Conservation (phyloP, 2,113 vertebrate genomes). For the Aphelocoma coerulescens region DNA sequence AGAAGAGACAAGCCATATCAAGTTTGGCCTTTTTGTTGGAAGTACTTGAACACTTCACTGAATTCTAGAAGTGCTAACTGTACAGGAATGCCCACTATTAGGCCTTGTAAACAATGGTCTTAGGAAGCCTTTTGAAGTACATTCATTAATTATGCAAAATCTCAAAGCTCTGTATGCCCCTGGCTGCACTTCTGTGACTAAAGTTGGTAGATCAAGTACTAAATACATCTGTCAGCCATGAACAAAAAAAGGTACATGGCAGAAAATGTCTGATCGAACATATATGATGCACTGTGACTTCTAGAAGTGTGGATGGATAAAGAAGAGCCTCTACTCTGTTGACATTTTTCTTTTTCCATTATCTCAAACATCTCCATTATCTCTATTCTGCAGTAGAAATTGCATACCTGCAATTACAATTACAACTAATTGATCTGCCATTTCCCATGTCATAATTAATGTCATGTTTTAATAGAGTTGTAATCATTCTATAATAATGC, state of each 20-base stretch:
- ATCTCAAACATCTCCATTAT: slow-evolving; percentile 74
- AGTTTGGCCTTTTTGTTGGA: neutral
- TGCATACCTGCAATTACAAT: slow-evolving; percentile 79
- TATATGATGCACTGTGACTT: neutral
- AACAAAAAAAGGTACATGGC: neutral
- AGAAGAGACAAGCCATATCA: neutral
- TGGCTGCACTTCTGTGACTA: neutral
- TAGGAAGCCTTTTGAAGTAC: neutral
- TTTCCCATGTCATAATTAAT: slow-evolving; percentile 81
- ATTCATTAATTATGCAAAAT: neutral
- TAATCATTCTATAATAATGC: slow-evolving; percentile 75
- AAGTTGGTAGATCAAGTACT: neutral
- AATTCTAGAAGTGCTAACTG: neutral
- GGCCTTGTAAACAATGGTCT: neutral
- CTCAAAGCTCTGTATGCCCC: neutral
- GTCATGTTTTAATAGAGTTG: slow-evolving; percentile 75
- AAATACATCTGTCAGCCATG: neutral
- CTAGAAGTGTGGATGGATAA: neutral
- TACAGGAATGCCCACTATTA: neutral
- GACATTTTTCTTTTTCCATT: slow-evolving; percentile 73
- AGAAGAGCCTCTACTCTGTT: slow-evolving; percentile 41
- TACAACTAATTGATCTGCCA: slow-evolving; percentile 78
- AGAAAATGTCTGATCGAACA: neutral
- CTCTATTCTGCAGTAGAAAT: slow-evolving; percentile 69
- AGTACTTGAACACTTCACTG: neutral